These are phyloP conservation scores for Daboia siamensis DNA, from an alignment of 2,113 vertebrate genomes.

Conservation along the genomic window DNA sequence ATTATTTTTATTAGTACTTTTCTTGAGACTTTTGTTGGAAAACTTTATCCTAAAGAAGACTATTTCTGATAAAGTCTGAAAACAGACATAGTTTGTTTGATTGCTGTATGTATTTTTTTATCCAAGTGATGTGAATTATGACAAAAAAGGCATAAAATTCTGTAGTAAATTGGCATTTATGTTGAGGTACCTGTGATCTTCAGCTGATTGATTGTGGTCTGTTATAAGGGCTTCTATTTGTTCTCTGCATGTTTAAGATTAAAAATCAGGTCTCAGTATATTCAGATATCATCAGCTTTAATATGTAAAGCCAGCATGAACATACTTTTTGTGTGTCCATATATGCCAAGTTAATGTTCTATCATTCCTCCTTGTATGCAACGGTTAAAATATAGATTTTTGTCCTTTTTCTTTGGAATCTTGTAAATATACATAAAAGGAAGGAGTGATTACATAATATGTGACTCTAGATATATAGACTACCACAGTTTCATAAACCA, in stretches of 20 bases:
- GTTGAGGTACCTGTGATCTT: background rate
- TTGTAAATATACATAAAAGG: background rate
- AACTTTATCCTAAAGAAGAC: background rate
- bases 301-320: background rate
- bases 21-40: background rate
- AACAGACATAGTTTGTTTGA: background rate
- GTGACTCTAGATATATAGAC: background rate
- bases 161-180: background rate
- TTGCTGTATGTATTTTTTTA: background rate
- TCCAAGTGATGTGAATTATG: background rate
- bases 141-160: background rate
- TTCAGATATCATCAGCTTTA: background rate
- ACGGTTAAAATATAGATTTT: background rate
- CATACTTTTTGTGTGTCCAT: background rate
- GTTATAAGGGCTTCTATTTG: background rate
- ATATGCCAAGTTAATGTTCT: background rate
- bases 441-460: background rate
- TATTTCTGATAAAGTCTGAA: background rate
- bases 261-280: background rate
- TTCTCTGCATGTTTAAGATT: background rate
- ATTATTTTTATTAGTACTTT: background rate
- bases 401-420: background rate
- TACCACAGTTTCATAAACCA: background rate
- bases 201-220: background rate
- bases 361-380: background rate